phyloP scores from a whole-genome alignment of 2,888 invertebrate genomes.

The Eupithecia tripunctaria region DNA sequence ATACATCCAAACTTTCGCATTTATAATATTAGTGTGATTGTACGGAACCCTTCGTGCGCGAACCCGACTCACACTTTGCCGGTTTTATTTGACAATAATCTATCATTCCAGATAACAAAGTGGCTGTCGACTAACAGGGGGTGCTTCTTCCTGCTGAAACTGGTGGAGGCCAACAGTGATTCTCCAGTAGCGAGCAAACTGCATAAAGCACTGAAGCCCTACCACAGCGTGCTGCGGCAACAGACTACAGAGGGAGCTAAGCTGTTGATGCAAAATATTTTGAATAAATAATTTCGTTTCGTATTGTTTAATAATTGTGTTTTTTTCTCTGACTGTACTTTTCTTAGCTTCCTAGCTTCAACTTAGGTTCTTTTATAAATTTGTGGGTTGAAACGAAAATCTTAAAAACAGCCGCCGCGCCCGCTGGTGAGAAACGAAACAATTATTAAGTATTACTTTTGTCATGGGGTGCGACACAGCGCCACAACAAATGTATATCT shows the following conservation, averaged over 20 bases:
- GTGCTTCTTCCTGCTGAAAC: constrained; percentile 88
- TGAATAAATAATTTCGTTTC: constrained; percentile 61
- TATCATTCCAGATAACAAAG: constrained; percentile 79
- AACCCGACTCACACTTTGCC: no score
- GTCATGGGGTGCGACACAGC: no score
- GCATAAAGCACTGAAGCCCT: constrained; percentile 76
- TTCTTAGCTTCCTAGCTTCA: no score
- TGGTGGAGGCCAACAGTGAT: constrained; percentile 86
- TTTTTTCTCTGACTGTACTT: not conserved
- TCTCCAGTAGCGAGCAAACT: constrained; percentile 69
- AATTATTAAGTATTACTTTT: no score
- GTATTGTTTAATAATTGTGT: not conserved
- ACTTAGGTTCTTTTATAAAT: no score
- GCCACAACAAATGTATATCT: no score
- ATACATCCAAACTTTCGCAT: no score
- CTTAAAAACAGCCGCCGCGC: no score
- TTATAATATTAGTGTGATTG: no score
- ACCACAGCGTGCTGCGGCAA: constrained; percentile 75
- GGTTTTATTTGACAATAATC: not conserved
- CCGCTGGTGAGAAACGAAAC: no score
- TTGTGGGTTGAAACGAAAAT: no score
- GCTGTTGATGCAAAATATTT: constrained; percentile 84
- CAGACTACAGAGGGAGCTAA: constrained; percentile 86
- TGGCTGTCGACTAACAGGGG: constrained; percentile 91
- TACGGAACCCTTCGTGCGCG: no score